phyloP scores from a whole-genome alignment of 2,797 vertebrate genomes.

The Manis crassicaudata region DNA sequence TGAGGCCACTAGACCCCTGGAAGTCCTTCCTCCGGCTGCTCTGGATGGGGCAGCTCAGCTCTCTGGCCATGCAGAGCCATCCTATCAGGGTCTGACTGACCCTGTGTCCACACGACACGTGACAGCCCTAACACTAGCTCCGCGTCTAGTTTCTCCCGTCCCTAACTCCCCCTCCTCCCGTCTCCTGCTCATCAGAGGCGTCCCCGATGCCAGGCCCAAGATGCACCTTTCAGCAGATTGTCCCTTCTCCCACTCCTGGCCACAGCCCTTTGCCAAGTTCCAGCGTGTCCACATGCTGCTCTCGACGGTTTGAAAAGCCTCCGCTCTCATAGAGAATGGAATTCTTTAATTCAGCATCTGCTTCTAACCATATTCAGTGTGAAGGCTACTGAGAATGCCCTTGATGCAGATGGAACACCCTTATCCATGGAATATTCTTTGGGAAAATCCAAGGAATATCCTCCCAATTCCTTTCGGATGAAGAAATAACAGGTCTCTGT shows the following conservation, averaged over 20 bases:
- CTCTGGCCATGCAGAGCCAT: accelerated
- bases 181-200: accelerated
- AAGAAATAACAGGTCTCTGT: background rate
- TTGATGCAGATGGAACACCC: background rate
- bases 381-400: background rate
- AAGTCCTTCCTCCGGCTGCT: background rate
- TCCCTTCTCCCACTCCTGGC: background rate
- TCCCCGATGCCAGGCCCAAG: too few relatives aligned
- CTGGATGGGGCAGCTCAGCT: background rate
- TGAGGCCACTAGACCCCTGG: accelerated
- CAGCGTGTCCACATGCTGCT: background rate
- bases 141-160: accelerated
- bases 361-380: background rate
- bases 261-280: background rate
- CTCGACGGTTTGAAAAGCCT: background rate
- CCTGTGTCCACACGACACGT: accelerated
- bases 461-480: background rate
- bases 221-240: background rate
- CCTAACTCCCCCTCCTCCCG: background rate
- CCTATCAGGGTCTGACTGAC: too few relatives aligned
- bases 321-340: too few relatives aligned
- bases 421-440: background rate
- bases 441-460: background rate
- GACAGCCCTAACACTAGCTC: background rate
- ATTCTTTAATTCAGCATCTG: background rate